Evolutionary conservation across 1,140 invertebrate genomes (phyloP), one percentile per base, ranked within the genome.

Genomic region (Drosophila bocqueti): DNA sequence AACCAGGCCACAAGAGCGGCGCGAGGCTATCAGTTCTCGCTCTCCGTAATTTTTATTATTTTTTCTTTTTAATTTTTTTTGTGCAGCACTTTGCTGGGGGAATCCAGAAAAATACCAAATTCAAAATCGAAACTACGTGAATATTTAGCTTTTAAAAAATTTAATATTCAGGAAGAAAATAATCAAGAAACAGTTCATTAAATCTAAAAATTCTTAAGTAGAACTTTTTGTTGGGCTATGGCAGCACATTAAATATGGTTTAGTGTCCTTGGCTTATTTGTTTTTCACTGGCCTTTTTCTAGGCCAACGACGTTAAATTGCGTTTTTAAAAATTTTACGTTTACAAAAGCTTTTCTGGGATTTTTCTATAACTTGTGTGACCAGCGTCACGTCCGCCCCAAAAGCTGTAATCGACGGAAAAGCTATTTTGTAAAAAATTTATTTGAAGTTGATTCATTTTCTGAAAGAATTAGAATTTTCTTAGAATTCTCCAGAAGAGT

Each of bases 281-380:
- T 31, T 21, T n/a, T 73, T 7, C 9, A 4, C n/a, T 50, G 7
- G 11, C 13, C 40, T 24, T 38, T 74, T 69, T 79, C 47, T 83
- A 63, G 80, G 64, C 66, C 81, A 79, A 58, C 66, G 7, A 9
- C 80, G 38, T 49, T 40, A 38, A 71, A 83, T 71, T 79, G 61
- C 80, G 76, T 83, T 79, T 26, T 49, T 67, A 15, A 60, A 75
- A 75, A n/a, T n/a, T n/a, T n/a, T n/a, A 69, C 69, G 54, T 82
- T 67, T 73, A 67, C 36, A 24, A 81, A 75, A 83, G 76, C 81
- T 79, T 43, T 24, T 42, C 21, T 62, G 18, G 26, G 31, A 57
- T 59, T 75, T 69, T 68, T 29, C 29, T 45, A 40, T 4, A 52
- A 54, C 26, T 58, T 38, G 65, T 68, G 59, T 79, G 80, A 43